A percentile compares a stretch with the other conserved stretches of the same genome.
Conservation (phyloP, 2,888 invertebrate species). For the Parnassius orleans region DNA sequence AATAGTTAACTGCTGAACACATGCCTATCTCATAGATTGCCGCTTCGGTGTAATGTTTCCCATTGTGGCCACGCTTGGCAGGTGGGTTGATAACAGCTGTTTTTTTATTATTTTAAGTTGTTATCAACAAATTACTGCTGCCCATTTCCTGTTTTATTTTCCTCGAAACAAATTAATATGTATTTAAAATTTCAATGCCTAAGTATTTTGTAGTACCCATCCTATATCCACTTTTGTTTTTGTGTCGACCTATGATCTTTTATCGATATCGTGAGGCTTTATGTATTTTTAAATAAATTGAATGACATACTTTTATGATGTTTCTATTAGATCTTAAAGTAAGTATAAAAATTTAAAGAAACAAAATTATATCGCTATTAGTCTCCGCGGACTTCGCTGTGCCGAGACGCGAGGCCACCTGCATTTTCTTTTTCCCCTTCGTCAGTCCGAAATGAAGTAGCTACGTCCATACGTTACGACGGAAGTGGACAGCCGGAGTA, state of each 20-base stretch:
- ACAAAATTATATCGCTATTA: background rate
- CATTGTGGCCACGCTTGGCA: no score
- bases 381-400: constrained; percentile 44
- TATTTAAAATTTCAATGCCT: background rate
- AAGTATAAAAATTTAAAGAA: no score
- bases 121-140: no score
- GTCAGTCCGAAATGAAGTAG: constrained; percentile 73
- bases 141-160: no score
- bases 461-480: constrained; percentile 64
- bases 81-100: no score
- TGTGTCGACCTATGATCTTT: no score
- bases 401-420: constrained; percentile 53
- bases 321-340: background rate
- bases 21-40: no score
- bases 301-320: background rate
- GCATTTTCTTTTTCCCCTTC: constrained; percentile 64
- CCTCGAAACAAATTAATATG: background rate
- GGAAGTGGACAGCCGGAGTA: constrained; percentile 69
- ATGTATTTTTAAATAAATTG: no score
- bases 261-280: no score
- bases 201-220: background rate
- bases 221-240: background rate
- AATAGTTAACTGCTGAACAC: no score
- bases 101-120: no score
- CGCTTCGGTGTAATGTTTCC: no score